Evolutionary conservation across 53 echinoderm and acorn worm genomes (phyloP).

Genomic region (Stichopus horrens): DNA sequence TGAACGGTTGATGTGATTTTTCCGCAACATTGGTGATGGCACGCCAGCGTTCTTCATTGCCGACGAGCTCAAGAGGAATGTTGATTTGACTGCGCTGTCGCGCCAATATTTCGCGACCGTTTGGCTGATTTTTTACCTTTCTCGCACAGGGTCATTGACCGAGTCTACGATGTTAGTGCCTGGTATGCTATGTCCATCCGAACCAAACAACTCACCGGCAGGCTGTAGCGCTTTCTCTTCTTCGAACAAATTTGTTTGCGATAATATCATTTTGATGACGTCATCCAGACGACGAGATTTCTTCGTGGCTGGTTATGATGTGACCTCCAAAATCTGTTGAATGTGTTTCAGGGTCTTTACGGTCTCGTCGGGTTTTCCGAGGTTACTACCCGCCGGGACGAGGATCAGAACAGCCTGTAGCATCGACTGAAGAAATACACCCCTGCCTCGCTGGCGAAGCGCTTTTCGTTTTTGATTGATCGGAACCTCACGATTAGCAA

Average conservation of each 20-base stretch:
- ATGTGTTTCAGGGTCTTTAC: background rate
- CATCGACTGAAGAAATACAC: conserved; percentile 8
- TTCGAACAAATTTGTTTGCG: no score
- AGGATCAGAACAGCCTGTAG: conserved; percentile 1
- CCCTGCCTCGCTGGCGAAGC: no score
- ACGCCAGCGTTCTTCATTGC: background rate
- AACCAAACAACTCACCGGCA: background rate
- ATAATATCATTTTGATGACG: background rate
- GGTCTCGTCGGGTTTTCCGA: background rate
- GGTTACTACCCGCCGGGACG: background rate
- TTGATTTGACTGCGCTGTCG: no score
- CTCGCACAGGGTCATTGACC: conserved; percentile 15
- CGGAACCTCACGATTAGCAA: conserved; percentile 27
- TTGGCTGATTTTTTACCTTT: background rate
- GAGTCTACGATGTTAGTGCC: background rate
- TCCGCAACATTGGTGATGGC: background rate
- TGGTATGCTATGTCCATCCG: background rate
- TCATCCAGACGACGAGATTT: background rate
- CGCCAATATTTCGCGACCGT: background rate
- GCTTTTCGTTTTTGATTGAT: no score
- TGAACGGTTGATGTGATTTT: no score
- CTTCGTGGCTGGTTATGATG: background rate
- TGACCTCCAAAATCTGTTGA: background rate
- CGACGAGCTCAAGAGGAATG: conserved; percentile 9
- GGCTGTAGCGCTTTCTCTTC: background rate